phyloP scores from a whole-genome alignment of 2,113 vertebrate genomes.

The Rhadina sibilatrix region DNA sequence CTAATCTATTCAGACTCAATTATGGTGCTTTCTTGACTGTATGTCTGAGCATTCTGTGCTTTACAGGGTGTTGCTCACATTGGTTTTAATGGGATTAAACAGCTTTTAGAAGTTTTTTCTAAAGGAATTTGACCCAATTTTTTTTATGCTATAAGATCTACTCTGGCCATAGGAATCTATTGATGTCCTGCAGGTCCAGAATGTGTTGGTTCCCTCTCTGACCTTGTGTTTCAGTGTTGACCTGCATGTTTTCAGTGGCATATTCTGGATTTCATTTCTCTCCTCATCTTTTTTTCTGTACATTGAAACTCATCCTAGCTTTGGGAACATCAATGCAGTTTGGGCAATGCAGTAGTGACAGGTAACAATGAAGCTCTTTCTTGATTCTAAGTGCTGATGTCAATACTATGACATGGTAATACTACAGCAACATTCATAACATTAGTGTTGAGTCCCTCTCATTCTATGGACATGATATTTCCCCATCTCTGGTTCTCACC shows the following conservation, averaged over 20 bases:
- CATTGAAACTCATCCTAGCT: background rate
- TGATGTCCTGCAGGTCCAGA: background rate
- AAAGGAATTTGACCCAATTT: background rate
- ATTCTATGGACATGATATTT: background rate
- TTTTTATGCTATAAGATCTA: background rate
- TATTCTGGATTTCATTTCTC: background rate
- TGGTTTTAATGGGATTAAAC: background rate
- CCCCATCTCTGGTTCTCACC: background rate
- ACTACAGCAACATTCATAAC: background rate
- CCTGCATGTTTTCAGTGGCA: background rate
- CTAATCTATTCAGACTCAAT: background rate
- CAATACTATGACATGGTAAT: background rate
- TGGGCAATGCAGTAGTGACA: background rate
- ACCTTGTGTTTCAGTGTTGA: background rate
- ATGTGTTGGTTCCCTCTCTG: background rate
- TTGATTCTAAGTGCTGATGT: background rate
- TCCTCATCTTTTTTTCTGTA: background rate
- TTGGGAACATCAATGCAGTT: background rate
- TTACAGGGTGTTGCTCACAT: background rate
- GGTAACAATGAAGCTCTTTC: background rate
- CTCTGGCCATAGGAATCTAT: background rate
- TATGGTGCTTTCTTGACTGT: background rate
- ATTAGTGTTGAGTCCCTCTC: background rate
- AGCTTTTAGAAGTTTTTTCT: background rate
- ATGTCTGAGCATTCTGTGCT: background rate